These are phyloP conservation scores for Drosophila murphyi DNA, from an alignment of 1,140 invertebrate species.

Conservation along the genomic window DNA sequence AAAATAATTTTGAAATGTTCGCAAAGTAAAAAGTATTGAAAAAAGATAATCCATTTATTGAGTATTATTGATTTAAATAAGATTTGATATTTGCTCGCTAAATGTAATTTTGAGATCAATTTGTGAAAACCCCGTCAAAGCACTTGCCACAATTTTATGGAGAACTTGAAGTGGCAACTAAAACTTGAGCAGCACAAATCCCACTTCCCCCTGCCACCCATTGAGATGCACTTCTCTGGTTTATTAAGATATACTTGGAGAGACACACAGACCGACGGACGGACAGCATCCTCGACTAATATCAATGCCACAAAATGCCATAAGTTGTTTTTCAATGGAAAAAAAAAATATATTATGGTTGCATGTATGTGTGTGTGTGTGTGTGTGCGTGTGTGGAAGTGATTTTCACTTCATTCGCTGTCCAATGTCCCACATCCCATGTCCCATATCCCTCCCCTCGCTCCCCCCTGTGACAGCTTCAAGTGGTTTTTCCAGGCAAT, in stretches of 20 bases:
- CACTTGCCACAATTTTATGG: neutral
- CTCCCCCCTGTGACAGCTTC: conserved; percentile 65
- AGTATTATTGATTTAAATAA: no score
- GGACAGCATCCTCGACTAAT: conserved; percentile 18
- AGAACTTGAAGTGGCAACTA: conserved; percentile 9
- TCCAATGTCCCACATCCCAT: conserved; percentile 10
- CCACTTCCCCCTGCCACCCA: neutral
- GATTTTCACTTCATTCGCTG: conserved; percentile 71
- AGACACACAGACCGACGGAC: neutral
- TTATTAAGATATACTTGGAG: conserved; percentile 49
- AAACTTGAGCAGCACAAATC: neutral
- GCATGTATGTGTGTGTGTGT: conserved; percentile 8
- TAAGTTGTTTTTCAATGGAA: conserved; percentile 79
- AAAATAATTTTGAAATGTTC: no score
- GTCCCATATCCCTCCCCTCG: neutral
- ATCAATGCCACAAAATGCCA: conserved; percentile 12
- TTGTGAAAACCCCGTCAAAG: neutral
- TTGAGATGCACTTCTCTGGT: conserved; percentile 15
- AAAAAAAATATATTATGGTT: conserved; percentile 39
- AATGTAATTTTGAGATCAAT: neutral
- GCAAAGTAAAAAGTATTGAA: no score
- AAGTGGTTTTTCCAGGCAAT: conserved; percentile 79
- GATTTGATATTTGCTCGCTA: neutral
- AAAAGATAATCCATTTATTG: no score
- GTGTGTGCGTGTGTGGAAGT: conserved; percentile 49